Evolutionary conservation across 1,140 invertebrate species (phyloP), one percentile per base, ranked within the genome.

Genomic region (Kradibia gibbosae): DNA sequence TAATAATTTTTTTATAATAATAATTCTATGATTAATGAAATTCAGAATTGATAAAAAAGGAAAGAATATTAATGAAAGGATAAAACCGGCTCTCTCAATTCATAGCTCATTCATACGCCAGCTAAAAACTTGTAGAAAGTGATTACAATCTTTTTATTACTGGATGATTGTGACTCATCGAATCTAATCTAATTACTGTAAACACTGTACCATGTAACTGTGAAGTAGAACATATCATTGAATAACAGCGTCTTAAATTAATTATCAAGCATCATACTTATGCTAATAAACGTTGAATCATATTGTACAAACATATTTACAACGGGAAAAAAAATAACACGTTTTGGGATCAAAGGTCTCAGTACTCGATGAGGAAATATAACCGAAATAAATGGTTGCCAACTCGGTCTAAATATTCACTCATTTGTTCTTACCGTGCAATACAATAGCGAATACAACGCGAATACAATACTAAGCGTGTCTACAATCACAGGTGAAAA

Each of bases 231-330:
- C 36, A 34, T 20, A 71, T 36, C 36, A 72, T 55, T 79, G 55
- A 71, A 71, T 71, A 25, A 34, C 42, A 57, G 45, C 13, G 34
- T 4, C 53, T 72, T 34, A 57, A 65, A 53, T 45, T 57, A 28
- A 71, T 79, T 48, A 71, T 31, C 0, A 15, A 42, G 60, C 31
- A 50, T 70, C 48, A 28, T 57, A 57, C n/a, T 3, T 42, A 7
- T n/a, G 25, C 8, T 31, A 25, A 79, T 72, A 72, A 79, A 79
- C 11, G 45, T 45, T 78, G 22, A 57, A 72, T 65, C 36, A 53
- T 71, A 3, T 28, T 39, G 36, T 5, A 31, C 22, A 55, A 55
- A 53, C 1, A 5, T 74, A 50, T 48, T 48, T 1, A 10, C 72
- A 50, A 28, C 57, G 50, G 22, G 5, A 11, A 20, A 13, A 45